These are phyloP conservation scores for Drosophila trapezifrons DNA, from an alignment of 1,140 invertebrate species.

Conservation along the genomic window DNA sequence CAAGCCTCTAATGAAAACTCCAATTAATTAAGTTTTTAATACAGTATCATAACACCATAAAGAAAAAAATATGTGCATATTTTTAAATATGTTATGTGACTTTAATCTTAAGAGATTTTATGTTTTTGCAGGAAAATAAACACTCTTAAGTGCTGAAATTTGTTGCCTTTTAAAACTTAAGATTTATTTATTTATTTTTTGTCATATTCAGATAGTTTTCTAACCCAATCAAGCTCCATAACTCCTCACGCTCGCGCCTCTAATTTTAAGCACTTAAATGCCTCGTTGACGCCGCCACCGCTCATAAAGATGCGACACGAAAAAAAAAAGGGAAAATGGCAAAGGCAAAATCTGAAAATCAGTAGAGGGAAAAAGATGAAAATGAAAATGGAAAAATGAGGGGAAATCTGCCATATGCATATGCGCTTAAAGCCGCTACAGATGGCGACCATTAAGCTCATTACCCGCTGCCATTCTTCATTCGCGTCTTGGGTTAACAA, in stretches of 20 bases:
- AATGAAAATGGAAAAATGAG: constrained; percentile 26
- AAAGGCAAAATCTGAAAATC: constrained; percentile 8
- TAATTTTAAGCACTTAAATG: constrained; percentile 67
- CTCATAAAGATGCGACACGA: constrained; percentile 33
- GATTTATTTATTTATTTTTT: too few species aligned
- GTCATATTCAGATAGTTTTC: neutral
- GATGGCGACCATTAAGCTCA: constrained; percentile 43
- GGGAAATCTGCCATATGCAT: constrained; percentile 23
- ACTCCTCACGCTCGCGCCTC: neutral
- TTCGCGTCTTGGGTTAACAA: constrained; percentile 42
- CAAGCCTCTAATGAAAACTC: too few species aligned
- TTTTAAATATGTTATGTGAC: too few species aligned
- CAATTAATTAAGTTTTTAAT: too few species aligned
- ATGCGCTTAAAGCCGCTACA: constrained; percentile 35
- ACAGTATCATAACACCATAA: too few species aligned
- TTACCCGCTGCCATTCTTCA: constrained; percentile 55
- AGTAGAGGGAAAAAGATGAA: constrained; percentile 4
- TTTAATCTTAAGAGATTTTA: neutral
- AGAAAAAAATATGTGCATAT: too few species aligned
- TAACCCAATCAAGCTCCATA: too few species aligned
- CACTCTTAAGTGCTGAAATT: too few species aligned
- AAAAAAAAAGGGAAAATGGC: constrained; percentile 6
- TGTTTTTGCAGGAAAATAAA: too few species aligned
- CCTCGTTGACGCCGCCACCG: constrained; percentile 44
- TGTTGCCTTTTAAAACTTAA: too few species aligned